A percentile compares a stretch with the other conserved stretches of the same genome.
Evolutionary conservation across 2,797 vertebrate genomes (phyloP).

Genomic region (Podargus strigoides): DNA sequence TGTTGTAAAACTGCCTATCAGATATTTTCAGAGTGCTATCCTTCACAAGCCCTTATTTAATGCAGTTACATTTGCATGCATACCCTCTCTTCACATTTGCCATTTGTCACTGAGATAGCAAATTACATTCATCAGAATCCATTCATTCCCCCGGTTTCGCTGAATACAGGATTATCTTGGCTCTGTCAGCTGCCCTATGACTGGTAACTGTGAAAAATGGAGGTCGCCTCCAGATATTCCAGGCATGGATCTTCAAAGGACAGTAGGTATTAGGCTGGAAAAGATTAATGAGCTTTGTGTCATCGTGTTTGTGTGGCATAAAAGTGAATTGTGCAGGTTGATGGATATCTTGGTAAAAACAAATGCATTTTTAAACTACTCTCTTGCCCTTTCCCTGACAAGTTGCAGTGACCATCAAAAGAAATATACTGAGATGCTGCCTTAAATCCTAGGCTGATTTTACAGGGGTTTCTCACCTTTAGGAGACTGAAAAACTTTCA

Average conservation of each 20-base stretch:
- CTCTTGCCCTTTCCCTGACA: slow-evolving; percentile 61
- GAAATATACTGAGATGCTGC: slow-evolving; percentile 45
- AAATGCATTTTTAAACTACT: slow-evolving; percentile 74
- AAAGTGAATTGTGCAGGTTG: slow-evolving; percentile 68
- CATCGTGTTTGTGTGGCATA: slow-evolving; percentile 68
- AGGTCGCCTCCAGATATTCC: slow-evolving; percentile 67
- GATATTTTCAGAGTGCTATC: slow-evolving; percentile 52
- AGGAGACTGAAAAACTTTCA: slow-evolving; percentile 57
- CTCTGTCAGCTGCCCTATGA: slow-evolving; percentile 73
- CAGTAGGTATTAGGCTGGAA: slow-evolving; percentile 65
- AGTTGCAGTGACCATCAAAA: slow-evolving; percentile 64
- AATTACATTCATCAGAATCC: slow-evolving; percentile 73
- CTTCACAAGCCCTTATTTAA: slow-evolving; percentile 68
- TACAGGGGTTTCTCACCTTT: slow-evolving; percentile 51
- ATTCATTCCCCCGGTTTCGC: slow-evolving; percentile 64
- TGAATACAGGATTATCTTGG: slow-evolving; percentile 74
- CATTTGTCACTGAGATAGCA: slow-evolving; percentile 70
- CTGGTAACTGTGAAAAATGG: slow-evolving; percentile 72
- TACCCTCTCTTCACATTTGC: slow-evolving; percentile 65
- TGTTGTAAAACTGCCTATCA: slow-evolving; percentile 47
- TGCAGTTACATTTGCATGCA: slow-evolving; percentile 64
- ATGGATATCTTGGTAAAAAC: slow-evolving; percentile 73
- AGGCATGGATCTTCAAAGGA: slow-evolving; percentile 68
- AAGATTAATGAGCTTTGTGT: slow-evolving; percentile 74
- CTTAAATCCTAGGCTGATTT: slow-evolving; percentile 51